phyloP scores from a whole-genome alignment of 2,888 invertebrate genomes.

The Pterobdella sp. region DNA sequence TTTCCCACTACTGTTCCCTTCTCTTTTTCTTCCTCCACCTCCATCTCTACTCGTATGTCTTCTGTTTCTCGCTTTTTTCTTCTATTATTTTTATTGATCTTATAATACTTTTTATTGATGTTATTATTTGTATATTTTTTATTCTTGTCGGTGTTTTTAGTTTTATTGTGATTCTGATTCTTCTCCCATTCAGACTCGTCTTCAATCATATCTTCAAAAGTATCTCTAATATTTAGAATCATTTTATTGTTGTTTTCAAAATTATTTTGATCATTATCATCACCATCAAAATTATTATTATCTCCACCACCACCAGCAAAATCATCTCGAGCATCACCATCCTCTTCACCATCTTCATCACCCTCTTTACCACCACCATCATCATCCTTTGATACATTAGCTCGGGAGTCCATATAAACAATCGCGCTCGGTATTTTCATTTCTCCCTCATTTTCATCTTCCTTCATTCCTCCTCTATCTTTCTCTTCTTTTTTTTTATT shows the following conservation, averaged over 20 bases:
- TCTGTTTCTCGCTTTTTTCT: neutral
- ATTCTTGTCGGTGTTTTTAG: neutral
- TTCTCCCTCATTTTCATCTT: neutral
- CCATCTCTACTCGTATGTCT: neutral
- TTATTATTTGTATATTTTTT: neutral
- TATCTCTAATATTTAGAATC: neutral
- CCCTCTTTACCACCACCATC: neutral
- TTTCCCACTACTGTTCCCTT: neutral
- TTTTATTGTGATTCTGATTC: neutral
- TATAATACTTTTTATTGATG: neutral
- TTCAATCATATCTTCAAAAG: neutral
- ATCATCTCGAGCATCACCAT: constrained; percentile 5
- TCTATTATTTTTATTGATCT: neutral
- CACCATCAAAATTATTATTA: constrained; percentile 11
- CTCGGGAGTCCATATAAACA: neutral
- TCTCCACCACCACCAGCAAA: neutral
- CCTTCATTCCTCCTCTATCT: neutral
- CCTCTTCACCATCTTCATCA: constrained; percentile 6
- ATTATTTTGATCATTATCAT: constrained; percentile 12
- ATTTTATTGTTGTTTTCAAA: neutral
- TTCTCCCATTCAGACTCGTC: neutral
- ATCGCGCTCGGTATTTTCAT: neutral
- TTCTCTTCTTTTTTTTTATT: neutral
- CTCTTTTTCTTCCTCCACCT: neutral
- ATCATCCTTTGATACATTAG: neutral